A percentile compares a stretch with the other conserved stretches of the same genome.
Evolutionary conservation across 2,888 invertebrate species (phyloP).

Genomic region (Gastracanthus pulcherrimus): DNA sequence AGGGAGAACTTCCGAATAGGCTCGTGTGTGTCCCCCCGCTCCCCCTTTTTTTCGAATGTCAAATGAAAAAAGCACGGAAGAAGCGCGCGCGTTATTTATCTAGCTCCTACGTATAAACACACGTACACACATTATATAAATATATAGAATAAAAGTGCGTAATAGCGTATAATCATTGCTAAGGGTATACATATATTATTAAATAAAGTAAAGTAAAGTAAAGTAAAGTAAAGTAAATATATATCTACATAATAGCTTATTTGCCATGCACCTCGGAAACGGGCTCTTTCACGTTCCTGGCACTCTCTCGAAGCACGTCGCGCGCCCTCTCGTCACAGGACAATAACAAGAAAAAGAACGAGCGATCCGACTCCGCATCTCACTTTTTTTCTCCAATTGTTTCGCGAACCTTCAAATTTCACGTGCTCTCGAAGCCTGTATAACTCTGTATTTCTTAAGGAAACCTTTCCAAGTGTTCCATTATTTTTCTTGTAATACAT

Average conservation of each 20-base stretch:
- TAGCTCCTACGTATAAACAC: slow-evolving; percentile 28
- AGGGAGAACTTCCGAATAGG: slow-evolving; percentile 21
- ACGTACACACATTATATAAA: slow-evolving; percentile 7
- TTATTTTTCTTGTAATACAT: no score
- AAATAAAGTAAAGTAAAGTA: not conserved
- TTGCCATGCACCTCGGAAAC: slow-evolving; percentile 52
- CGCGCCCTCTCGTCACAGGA: not conserved
- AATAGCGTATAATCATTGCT: slow-evolving; percentile 22
- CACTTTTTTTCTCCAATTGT: not conserved
- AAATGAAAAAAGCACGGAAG: not conserved
- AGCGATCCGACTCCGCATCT: not conserved
- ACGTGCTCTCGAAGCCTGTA: not conserved
- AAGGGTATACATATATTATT: slow-evolving; percentile 31
- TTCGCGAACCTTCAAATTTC: not conserved
- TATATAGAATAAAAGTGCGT: slow-evolving; percentile 17
- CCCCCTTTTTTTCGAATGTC: not conserved
- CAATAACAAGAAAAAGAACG: not conserved
- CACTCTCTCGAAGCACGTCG: slow-evolving; percentile 14
- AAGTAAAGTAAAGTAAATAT: not conserved
- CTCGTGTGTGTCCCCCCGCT: not conserved
- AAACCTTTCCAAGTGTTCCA: no score
- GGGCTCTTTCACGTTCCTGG: slow-evolving; percentile 56
- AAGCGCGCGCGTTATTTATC: slow-evolving; percentile 7
- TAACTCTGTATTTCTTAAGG: no score
- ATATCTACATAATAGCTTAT: slow-evolving; percentile 35